Evolutionary conservation across 1,140 invertebrate species (phyloP), one percentile per base, ranked within the genome.

Genomic region (Temnothorax curvispinosus): DNA sequence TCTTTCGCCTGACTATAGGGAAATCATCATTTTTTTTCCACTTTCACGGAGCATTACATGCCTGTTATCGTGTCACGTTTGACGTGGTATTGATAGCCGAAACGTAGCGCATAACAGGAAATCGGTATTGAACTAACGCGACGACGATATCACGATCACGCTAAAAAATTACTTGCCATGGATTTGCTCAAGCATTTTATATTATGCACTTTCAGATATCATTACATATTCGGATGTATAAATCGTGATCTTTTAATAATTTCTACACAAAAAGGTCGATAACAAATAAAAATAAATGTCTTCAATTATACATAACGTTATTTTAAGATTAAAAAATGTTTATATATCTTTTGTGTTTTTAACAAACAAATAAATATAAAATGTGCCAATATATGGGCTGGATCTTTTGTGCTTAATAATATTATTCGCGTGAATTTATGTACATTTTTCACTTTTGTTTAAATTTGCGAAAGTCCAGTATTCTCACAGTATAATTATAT

Each of bases 11-110:
- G 35, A 60, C 50, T 56, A 86, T 69, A 80, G 58, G 44, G 50
- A 88, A 88, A 74, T 88, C 65, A 85, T 75, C 54, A 64, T 78
- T 86, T 86, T 86, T 72, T 86, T 86, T 72, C 56, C 50, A 76
- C 44, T 86, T 86, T 88, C 74, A 80, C 47, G 56, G 65, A 60
- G 58, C 72, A 88, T 86, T 86, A 78, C 84, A 15, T 76, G 44
- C 54, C 58, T 65, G 82, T 86, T 85, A 74, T 35, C 50, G 84
- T 62, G 35, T 69, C 65, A 62, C 32, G 54, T 52, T 65, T 74
- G 56, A 60, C 47, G 44, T n/a, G n/a, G 13, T 87, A 86, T 77
- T 74, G 52, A 88, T 86, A 75, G 62, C 32, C 35, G 50, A 41
- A 72, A 47, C 44, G 32, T 56, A 58, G n/a, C 54, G 21, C 35